phyloP scores from a whole-genome alignment of 2,113 vertebrate genomes.

The Motacilla tschutschensis region DNA sequence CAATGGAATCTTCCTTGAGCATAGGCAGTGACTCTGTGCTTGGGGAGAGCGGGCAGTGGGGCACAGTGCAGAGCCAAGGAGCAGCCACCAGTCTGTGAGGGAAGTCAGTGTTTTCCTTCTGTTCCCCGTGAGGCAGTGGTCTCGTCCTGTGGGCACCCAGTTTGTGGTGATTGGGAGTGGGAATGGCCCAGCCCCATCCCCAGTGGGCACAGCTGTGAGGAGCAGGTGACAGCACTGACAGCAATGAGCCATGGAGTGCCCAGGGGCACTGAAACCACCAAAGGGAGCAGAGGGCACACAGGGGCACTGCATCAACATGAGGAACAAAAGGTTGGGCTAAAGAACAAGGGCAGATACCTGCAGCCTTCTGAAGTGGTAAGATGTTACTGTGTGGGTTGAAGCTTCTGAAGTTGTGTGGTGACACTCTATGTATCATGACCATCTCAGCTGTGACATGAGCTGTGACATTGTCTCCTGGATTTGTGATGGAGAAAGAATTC shows the following conservation, averaged over 20 bases:
- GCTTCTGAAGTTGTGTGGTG: neutral
- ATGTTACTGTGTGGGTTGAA: neutral
- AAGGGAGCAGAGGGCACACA: neutral
- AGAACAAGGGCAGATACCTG: neutral
- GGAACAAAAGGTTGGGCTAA: neutral
- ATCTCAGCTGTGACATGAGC: neutral
- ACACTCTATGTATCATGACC: neutral
- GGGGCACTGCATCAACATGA: neutral
- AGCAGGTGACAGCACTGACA: neutral
- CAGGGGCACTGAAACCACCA: neutral
- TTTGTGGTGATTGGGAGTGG: neutral
- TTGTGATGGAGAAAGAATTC: neutral
- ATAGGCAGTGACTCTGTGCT: rapidly evolving
- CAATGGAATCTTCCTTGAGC: neutral
- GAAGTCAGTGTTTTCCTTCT: neutral
- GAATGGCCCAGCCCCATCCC: neutral
- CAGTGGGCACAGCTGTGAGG: neutral
- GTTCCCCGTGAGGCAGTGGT: neutral
- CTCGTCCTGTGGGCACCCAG: neutral
- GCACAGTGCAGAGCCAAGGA: neutral
- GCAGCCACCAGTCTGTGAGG: neutral
- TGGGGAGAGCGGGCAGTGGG: neutral
- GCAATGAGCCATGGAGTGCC: neutral
- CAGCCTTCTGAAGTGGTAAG: rapidly evolving
- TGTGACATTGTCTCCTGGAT: neutral